These are phyloP conservation scores for Zoanthus sansibaricus DNA, from an alignment of 92 coral and sea anemone genomes.

Conservation along the genomic window DNA sequence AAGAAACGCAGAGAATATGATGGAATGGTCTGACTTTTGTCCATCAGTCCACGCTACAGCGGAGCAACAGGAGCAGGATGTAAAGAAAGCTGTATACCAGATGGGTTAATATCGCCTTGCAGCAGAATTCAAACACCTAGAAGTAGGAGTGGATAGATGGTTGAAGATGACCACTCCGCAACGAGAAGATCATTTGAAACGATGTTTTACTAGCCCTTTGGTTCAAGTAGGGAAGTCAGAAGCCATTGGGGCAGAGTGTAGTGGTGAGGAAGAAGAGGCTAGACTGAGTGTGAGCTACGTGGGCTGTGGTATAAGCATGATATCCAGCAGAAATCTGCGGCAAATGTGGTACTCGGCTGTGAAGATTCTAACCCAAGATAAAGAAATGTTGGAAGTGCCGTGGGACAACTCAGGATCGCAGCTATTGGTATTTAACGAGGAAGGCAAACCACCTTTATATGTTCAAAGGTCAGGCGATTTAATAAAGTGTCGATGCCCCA, in stretches of 20 bases:
- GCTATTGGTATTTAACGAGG: slow-evolving; percentile 50
- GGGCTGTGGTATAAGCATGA: slow-evolving; percentile 45
- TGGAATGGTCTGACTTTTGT: slow-evolving; percentile 66
- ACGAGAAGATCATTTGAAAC: slow-evolving; percentile 44
- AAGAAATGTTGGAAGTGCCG: slow-evolving; percentile 42
- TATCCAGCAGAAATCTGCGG: slow-evolving; percentile 49
- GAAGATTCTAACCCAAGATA: slow-evolving; percentile 30
- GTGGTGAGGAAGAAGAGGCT: slow-evolving; percentile 33
- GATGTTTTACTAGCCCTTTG: slow-evolving; percentile 46
- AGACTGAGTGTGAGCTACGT: slow-evolving; percentile 40
- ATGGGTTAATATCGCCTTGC: slow-evolving; percentile 59
- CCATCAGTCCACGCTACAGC: slow-evolving; percentile 48
- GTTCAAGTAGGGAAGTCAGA: slow-evolving; percentile 43
- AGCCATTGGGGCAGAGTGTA: slow-evolving; percentile 33
- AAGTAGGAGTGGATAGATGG: slow-evolving; percentile 55
- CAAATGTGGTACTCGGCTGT: slow-evolving; percentile 46
- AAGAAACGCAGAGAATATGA: slow-evolving; percentile 58
- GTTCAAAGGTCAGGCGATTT: slow-evolving; percentile 32
- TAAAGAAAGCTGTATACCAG: slow-evolving; percentile 63
- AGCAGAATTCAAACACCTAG: slow-evolving; percentile 58
- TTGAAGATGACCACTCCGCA: slow-evolving; percentile 17
- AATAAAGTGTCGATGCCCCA: slow-evolving; percentile 45
- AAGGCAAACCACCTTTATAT: slow-evolving; percentile 41
- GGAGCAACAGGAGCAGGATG: slow-evolving; percentile 59
- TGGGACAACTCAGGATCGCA: slow-evolving; percentile 54